Percentiles rank a stretch among this genome's conserved stretches.
Conservation (phyloP, 2,797 vertebrate genomes). For the Lacerta bilineata region DNA sequence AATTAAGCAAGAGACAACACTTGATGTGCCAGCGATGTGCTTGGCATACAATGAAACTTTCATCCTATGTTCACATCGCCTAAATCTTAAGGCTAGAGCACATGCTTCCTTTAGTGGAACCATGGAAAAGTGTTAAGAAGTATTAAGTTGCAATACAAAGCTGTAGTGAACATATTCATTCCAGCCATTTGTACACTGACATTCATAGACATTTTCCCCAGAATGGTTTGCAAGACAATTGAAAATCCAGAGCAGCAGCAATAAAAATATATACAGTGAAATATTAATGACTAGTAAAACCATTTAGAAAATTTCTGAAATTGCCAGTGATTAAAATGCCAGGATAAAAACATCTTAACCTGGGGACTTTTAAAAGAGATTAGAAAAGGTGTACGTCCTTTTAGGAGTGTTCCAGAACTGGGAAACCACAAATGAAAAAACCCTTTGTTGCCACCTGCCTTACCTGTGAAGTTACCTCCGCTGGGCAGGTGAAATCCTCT, state of each 20-base stretch:
- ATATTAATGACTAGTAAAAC: background rate
- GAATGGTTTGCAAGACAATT: background rate
- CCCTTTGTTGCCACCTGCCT: background rate
- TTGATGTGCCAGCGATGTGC: background rate
- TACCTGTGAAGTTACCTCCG: too few species aligned
- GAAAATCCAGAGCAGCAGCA: background rate
- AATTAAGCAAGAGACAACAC: slow-evolving; percentile 10
- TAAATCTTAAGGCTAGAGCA: background rate
- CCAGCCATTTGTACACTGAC: background rate
- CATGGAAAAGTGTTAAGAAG: background rate
- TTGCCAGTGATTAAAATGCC: background rate
- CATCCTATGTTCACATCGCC: background rate
- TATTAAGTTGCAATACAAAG: background rate
- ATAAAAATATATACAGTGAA: background rate
- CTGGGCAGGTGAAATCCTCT: background rate
- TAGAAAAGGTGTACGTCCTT: background rate
- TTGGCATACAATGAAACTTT: background rate
- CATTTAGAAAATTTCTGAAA: background rate
- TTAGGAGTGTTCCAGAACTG: background rate
- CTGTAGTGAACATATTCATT: background rate
- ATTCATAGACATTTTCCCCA: background rate
- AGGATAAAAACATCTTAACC: background rate
- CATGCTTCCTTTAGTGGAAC: background rate
- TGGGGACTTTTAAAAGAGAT: background rate
- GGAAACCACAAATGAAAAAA: background rate